phyloP scores from a whole-genome alignment of 2,113 vertebrate species.

The Hippolais icterina region DNA sequence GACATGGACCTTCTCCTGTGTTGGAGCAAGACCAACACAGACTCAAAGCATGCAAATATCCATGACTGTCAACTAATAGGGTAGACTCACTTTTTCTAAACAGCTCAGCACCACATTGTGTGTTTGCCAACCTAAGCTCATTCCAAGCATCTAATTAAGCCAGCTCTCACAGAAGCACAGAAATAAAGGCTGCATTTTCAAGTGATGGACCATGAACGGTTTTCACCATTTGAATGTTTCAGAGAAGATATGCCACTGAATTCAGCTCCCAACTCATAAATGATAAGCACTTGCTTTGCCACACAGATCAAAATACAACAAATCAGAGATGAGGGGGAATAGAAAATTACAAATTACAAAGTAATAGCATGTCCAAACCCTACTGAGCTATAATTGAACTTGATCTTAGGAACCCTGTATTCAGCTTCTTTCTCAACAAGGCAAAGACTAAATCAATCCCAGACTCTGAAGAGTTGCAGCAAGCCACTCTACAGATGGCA shows the following conservation, averaged over 20 bases:
- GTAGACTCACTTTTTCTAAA: background rate
- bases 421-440: background rate
- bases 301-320: background rate
- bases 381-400: background rate
- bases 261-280: background rate
- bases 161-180: background rate
- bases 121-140: background rate
- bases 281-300: background rate
- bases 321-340: background rate
- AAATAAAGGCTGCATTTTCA: background rate
- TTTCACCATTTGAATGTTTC: background rate
- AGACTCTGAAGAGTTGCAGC: background rate
- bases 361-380: background rate
- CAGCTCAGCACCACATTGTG: background rate
- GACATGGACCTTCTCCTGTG: background rate
- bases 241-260: background rate
- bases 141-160: background rate
- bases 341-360: background rate
- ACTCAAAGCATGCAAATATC: background rate
- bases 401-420: background rate
- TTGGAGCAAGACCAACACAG: background rate
- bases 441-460: background rate
- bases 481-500: background rate
- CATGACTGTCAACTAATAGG: background rate
- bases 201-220: background rate